Conservation (phyloP, 1,140 invertebrate species). For the Mycetomoellerius zeteki region DNA sequence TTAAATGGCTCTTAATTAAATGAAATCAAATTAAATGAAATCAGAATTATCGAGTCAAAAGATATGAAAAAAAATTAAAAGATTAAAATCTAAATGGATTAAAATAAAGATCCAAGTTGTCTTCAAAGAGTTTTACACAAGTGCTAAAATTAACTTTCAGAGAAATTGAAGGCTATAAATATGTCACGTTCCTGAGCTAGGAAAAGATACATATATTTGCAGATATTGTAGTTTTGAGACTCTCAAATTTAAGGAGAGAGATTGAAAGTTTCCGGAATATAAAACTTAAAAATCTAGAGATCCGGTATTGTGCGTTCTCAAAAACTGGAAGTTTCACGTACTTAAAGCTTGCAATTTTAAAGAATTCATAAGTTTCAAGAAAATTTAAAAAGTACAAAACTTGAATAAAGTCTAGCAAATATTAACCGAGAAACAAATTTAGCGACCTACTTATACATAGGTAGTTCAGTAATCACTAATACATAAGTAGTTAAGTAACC, state of each 20-base stretch:
- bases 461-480: not conserved
- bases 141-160: not conserved
- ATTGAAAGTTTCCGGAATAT: not conserved
- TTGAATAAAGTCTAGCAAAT: not conserved
- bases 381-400: not conserved
- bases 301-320: not conserved
- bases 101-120: not conserved
- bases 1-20: conserved; percentile 17
- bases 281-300: not conserved
- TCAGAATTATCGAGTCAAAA: conserved; percentile 5
- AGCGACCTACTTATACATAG: not conserved
- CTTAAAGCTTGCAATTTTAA: not conserved
- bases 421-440: not conserved
- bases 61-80: not conserved
- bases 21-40: conserved; percentile 45
- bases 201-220: not conserved
- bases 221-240: not conserved
- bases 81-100: conserved; percentile 6
- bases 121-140: not conserved
- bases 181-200: not conserved
- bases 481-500: too few relatives aligned
- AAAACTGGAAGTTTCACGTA: not conserved
- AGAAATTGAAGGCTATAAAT: not conserved
- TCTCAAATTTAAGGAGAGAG: conserved; percentile 17
- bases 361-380: not conserved